Conservation (phyloP, 2,113 vertebrate species). For the Ailurus styani region DNA sequence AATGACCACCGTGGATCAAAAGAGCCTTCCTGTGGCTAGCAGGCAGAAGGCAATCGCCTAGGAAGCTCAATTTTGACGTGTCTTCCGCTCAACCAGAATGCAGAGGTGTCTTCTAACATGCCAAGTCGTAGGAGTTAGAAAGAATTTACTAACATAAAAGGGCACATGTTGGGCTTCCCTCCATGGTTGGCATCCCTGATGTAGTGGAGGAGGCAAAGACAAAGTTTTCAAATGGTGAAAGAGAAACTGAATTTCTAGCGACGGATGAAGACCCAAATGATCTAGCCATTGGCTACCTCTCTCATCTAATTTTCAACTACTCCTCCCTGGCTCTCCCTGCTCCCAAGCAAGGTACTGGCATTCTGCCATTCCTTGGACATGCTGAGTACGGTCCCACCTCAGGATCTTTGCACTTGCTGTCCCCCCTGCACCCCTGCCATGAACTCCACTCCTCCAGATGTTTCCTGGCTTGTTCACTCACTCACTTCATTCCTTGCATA, state of each 20-base stretch:
- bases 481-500: background rate
- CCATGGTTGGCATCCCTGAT: background rate
- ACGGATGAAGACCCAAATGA: background rate
- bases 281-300: background rate
- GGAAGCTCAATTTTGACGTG: background rate
- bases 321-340: background rate
- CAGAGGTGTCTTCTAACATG: background rate
- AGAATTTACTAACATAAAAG: background rate
- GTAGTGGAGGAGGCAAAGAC: background rate
- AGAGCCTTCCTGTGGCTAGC: background rate
- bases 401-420: background rate
- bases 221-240: background rate
- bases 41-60: background rate
- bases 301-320: background rate
- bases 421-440: background rate
- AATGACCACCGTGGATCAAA: background rate
- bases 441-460: background rate
- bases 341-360: fast-evolving
- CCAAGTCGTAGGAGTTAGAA: background rate
- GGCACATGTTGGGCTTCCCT: background rate
- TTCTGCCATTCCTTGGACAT: background rate
- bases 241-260: background rate
- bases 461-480: background rate
- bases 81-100: background rate
- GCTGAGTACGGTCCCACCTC: background rate